Percentiles rank a stretch among this genome's conserved stretches.
Conservation (phyloP, 2,113 vertebrate species). For the Serilophus lunatus region DNA sequence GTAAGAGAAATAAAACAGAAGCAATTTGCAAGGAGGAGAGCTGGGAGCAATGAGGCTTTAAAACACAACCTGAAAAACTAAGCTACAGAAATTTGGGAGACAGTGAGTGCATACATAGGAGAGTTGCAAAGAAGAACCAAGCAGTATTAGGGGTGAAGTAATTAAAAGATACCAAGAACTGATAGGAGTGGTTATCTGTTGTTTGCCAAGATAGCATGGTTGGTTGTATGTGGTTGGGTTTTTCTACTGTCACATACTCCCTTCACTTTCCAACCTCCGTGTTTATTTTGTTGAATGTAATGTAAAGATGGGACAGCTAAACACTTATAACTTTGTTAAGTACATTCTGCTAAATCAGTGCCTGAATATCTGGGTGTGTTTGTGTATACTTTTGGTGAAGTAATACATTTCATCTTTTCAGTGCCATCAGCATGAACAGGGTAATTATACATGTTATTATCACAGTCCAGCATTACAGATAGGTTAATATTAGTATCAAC, state of each 20-base stretch:
- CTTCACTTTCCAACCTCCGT: neutral
- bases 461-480: neutral
- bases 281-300: neutral
- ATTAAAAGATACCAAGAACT: neutral
- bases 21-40: neutral
- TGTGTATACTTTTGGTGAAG: neutral
- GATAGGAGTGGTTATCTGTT: neutral
- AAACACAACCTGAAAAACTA: neutral
- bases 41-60: neutral
- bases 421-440: neutral
- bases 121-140: neutral
- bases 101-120: neutral
- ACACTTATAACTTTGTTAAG: neutral
- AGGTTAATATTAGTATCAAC: neutral
- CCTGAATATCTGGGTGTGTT: neutral
- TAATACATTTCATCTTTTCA: neutral
- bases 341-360: neutral
- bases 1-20: neutral
- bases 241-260: neutral
- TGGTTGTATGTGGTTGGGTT: fast-evolving
- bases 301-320: neutral
- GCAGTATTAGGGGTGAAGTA: neutral
- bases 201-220: neutral
- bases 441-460: neutral
- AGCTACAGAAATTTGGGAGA: neutral